Base-by-base conservation (phyloP, 2,888 invertebrate species). In the Napeogenes sylphis region DNA sequence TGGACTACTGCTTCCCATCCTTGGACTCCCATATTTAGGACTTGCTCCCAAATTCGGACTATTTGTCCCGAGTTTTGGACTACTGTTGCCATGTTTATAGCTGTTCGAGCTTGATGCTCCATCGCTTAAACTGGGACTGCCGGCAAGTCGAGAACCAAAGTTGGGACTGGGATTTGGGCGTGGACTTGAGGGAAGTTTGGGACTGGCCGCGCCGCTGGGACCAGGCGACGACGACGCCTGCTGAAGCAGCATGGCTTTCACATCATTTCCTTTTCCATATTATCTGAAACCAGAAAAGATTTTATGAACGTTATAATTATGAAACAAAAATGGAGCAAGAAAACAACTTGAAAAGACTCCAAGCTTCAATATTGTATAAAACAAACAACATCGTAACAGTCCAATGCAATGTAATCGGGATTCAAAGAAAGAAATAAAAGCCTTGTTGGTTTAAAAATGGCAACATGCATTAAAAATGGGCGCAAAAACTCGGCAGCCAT, bases 241-340 rank as follows among this genome's bases (percentile, higher is more conserved):
- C 84, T 90, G 90, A 81, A 90, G 85, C 84, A 90, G 88, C 90
- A 90, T 90, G 70, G 81, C 85, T 82, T 78, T 83, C 79, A 85
- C 82, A 80, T 90, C 89, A 90, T 86, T 83, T 80, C 76, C 85
- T 87, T 87, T 57, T 72, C 81, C 55, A 62, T 62, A 65, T 73
- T 73, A 83, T 75, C 88, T 88, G 84, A 4, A 83, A 84, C 70
- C 54, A 78, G 61, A 62, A 21, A 21, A 21, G 21, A 21, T 21
- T 21, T 21, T 21, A 21, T 21, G 21, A 21, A 21, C 21, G 21
- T 21, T 21, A 21, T 21, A 21, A 21, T 21, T 21, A 21, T 21
- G 21, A 21, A 21, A 21, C 21, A 21, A 21, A 21, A 21, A 21
- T 21, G 21, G 21, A 21, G 8, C 30, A 51, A 8, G 10, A 51